Conservation (phyloP, 2,797 vertebrate species). For the Psittacula echo region DNA sequence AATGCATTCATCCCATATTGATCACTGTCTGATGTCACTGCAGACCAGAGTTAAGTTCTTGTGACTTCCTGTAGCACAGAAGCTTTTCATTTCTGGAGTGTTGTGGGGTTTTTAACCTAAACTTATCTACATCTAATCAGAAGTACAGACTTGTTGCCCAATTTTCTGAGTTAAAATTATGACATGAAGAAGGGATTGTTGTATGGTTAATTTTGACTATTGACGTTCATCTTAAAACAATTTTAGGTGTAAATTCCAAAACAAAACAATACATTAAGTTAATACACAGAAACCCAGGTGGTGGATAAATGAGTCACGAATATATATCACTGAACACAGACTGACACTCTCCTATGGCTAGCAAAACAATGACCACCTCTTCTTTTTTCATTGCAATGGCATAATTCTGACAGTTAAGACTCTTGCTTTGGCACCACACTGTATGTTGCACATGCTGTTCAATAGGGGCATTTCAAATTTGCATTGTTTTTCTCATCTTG, state of each 20-base stretch:
- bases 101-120: rapidly evolving
- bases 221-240: neutral
- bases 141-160: neutral
- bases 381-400: neutral
- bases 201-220: neutral
- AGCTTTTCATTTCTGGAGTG: neutral
- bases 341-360: neutral
- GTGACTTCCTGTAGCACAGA: neutral
- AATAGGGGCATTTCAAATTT: neutral
- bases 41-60: neutral
- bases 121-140: neutral
- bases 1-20: neutral
- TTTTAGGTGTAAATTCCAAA: neutral
- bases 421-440: neutral
- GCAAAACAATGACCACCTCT: neutral
- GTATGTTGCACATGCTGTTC: neutral
- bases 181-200: neutral
- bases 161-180: neutral
- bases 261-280: neutral
- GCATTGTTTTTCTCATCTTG: neutral
- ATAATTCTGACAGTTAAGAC: neutral
- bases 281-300: neutral
- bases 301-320: neutral
- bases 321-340: neutral
- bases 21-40: neutral